Conservation (phyloP, 2,888 invertebrate species). For the Drosophila fungiperda region DNA sequence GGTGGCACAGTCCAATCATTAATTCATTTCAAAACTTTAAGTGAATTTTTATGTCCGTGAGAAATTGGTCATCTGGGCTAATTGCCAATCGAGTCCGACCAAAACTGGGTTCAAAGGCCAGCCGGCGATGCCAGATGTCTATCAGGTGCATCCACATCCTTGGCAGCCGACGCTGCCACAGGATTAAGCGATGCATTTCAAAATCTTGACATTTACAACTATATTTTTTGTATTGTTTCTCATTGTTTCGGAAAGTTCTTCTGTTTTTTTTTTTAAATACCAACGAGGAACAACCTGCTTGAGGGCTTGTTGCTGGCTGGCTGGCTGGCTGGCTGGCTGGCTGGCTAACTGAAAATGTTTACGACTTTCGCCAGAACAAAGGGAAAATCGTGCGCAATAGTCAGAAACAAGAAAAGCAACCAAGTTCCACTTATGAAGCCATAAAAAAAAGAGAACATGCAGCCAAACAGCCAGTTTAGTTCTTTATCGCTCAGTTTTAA, state of each 20-base stretch:
- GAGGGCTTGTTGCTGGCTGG: constrained; percentile 40
- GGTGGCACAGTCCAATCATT: constrained; percentile 43
- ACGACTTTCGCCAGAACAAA: constrained; percentile 80
- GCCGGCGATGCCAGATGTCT: constrained; percentile 24
- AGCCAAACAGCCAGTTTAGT: constrained; percentile 42
- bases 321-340: background rate
- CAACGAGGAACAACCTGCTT: constrained; percentile 29
- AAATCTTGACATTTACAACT: constrained; percentile 77
- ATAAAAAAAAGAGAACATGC: constrained; percentile 61
- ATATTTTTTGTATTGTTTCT: constrained; percentile 44
- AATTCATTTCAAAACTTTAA: constrained; percentile 69
- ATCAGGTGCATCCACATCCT: constrained; percentile 53
- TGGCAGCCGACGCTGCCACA: constrained; percentile 25
- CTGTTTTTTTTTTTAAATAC: constrained; percentile 5
- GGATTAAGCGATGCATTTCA: constrained; percentile 74
- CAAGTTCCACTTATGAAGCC: constrained; percentile 79
- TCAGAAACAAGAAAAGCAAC: constrained; percentile 58
- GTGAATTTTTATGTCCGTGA: constrained; percentile 74
- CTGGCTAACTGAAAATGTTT: constrained; percentile 57
- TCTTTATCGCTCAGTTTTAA: constrained; percentile 50
- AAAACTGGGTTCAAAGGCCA: constrained; percentile 40
- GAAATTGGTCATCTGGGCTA: constrained; percentile 69
- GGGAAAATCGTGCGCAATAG: constrained; percentile 65
- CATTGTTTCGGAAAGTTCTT: constrained; percentile 37
- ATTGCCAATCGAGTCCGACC: constrained; percentile 42